These are phyloP conservation scores for Neolamprologus sp. DNA, from an alignment of 2,113 vertebrate species.

Conservation along the genomic window DNA sequence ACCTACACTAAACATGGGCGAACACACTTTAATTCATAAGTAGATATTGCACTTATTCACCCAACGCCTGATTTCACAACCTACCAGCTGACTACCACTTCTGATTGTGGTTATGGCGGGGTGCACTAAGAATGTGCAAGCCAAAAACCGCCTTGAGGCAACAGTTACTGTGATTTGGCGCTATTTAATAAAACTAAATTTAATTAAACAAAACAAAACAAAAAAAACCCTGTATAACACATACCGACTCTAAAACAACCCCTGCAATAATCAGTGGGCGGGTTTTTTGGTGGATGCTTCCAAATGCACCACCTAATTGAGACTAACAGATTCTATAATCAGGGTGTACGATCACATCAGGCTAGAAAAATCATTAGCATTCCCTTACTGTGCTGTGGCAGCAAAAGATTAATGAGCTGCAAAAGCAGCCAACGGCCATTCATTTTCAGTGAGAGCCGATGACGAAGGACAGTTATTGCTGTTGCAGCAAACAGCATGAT, in stretches of 20 bases:
- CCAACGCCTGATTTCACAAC: background rate
- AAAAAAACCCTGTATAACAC: background rate
- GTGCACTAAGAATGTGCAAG: background rate
- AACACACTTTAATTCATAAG: background rate
- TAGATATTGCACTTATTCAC: background rate
- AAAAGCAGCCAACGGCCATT: slow-evolving; percentile 29
- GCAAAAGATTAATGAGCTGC: slow-evolving; percentile 25
- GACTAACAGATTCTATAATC: background rate
- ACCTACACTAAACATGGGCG: background rate
- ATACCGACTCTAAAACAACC: background rate
- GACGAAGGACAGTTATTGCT: slow-evolving; percentile 2
- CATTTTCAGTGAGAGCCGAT: slow-evolving; percentile 14
- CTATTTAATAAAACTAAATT: background rate
- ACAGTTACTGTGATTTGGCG: background rate
- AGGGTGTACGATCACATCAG: background rate
- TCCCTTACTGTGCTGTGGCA: background rate
- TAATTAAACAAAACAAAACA: background rate
- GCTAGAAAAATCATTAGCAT: slow-evolving; percentile 17
- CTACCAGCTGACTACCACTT: background rate
- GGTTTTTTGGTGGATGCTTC: background rate
- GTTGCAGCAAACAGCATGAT: background rate
- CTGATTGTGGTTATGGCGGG: background rate
- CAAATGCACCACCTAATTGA: background rate
- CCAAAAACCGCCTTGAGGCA: background rate
- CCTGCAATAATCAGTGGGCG: background rate